phyloP scores from a whole-genome alignment of 1,140 invertebrate genomes.

The Platorchestia sp. region DNA sequence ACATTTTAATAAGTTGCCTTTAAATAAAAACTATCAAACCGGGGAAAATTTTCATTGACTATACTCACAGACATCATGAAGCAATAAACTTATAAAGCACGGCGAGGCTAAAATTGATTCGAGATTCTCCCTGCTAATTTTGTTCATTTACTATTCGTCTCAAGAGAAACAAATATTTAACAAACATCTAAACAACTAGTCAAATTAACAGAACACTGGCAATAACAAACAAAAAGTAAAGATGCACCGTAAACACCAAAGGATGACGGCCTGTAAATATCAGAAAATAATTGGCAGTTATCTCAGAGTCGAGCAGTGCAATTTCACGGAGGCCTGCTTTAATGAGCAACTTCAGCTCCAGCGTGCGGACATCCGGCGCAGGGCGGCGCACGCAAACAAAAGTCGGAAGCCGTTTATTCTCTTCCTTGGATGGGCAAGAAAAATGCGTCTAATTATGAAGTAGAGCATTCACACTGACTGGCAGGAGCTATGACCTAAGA shows the following conservation, averaged over 20 bases:
- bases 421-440: background rate
- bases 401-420: background rate
- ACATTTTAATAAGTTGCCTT: too few relatives aligned
- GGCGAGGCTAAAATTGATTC: too few relatives aligned
- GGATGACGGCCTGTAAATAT: background rate
- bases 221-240: too few relatives aligned
- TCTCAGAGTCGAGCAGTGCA: background rate
- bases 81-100: too few relatives aligned
- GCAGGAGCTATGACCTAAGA: background rate
- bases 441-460: background rate
- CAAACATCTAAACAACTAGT: too few relatives aligned
- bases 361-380: background rate
- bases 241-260: background rate
- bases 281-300: background rate
- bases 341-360: background rate
- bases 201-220: too few relatives aligned
- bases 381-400: background rate
- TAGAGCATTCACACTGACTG: background rate
- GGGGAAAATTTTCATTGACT: too few relatives aligned
- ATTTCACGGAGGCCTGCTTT: background rate
- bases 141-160: too few relatives aligned
- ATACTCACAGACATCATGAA: too few relatives aligned
- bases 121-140: too few relatives aligned
- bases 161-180: too few relatives aligned
- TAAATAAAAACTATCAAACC: too few relatives aligned